These are phyloP conservation scores for Sinocyclocheilus maitianheensis DNA, from an alignment of 2,113 vertebrate species.

Conservation along the genomic window DNA sequence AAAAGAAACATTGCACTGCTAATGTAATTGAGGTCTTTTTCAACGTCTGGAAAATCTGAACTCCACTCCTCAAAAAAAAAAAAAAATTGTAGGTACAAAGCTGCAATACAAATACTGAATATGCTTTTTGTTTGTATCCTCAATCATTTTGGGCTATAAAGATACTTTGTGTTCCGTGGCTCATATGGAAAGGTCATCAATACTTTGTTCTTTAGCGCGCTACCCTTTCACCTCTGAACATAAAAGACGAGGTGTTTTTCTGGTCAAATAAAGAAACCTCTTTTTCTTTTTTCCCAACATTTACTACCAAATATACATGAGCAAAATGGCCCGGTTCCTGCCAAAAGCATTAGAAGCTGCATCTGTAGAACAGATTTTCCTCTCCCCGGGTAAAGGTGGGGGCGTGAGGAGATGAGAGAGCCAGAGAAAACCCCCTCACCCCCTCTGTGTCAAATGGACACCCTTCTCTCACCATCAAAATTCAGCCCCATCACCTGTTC, in stretches of 20 bases:
- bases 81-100: constrained; percentile 76
- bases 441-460: constrained; percentile 69
- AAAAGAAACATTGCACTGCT: constrained; percentile 63
- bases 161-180: constrained; percentile 81
- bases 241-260: constrained; percentile 99
- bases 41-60: constrained; percentile 70
- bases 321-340: constrained; percentile 91
- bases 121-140: constrained; percentile 89
- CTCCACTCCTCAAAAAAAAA: constrained; percentile 66
- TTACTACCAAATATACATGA: constrained; percentile 93
- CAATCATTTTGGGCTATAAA: constrained; percentile 86
- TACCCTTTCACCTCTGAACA: constrained; percentile 95
- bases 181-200: constrained; percentile 97
- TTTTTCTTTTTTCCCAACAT: constrained; percentile 60
- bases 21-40: constrained; percentile 73
- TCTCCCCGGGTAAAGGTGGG: constrained; percentile 84
- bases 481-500: constrained; percentile 32
- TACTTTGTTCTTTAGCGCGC: constrained; percentile 85
- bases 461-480: constrained; percentile 28
- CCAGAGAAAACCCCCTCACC: constrained; percentile 80
- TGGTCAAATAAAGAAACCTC: constrained; percentile 95
- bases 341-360: constrained; percentile 95
- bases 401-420: constrained; percentile 81
- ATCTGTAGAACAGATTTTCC: constrained; percentile 99
- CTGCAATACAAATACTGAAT: constrained; percentile 81